Conservation (phyloP, 2,113 vertebrate species). For the Bagarius yarrelli region DNA sequence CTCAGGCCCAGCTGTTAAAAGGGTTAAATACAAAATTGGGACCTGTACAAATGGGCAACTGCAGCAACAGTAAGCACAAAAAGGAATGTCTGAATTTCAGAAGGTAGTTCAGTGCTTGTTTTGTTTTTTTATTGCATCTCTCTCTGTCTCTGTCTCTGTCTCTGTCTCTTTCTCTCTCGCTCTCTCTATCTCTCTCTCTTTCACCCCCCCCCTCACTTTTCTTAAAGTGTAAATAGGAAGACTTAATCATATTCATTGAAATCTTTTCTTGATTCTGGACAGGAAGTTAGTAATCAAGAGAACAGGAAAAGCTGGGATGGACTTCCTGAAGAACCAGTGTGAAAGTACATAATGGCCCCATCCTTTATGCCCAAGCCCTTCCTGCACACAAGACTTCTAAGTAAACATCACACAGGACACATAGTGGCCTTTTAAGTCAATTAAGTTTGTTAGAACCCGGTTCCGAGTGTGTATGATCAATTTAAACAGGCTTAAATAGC, state of each 20-base stretch:
- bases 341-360: conserved; percentile 59
- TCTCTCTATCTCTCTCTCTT: too few species aligned
- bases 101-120: background rate
- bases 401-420: conserved; percentile 25
- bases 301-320: conserved; percentile 72
- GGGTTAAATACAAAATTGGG: background rate
- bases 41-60: background rate
- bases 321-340: conserved; percentile 68
- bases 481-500: too few species aligned
- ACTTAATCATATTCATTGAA: conserved; percentile 47
- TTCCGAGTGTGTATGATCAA: too few species aligned
- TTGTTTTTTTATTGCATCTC: too few species aligned
- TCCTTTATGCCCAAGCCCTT: conserved; percentile 29
- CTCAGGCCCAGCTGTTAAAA: conserved; percentile 34
- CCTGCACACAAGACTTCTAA: conserved; percentile 33
- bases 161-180: too few species aligned
- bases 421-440: conserved; percentile 25
- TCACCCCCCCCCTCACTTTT: too few species aligned
- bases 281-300: conserved; percentile 78
- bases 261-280: conserved; percentile 65
- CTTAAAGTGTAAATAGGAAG: background rate
- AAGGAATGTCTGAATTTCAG: conserved; percentile 22
- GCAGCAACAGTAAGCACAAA: conserved; percentile 8
- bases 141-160: too few species aligned
- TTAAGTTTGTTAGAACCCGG: background rate